Conservation (phyloP, 2,113 vertebrate species). For the Nannospalax galili region DNA sequence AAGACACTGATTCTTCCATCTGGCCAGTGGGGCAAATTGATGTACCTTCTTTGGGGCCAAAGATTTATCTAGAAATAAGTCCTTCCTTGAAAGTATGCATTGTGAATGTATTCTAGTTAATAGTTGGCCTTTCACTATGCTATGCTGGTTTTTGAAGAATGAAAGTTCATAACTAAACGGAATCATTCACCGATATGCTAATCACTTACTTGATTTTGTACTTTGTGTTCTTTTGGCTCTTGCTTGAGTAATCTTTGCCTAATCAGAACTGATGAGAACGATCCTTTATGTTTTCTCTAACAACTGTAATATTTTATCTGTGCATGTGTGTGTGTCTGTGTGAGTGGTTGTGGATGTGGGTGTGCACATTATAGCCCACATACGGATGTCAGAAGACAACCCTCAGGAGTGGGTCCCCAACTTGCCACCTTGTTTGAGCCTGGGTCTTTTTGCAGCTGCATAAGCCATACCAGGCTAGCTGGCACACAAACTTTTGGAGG, state of each 20-base stretch:
- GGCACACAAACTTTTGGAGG: too few species aligned
- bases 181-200: not conserved
- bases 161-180: not conserved
- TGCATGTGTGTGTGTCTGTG: too few species aligned
- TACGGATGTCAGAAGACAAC: too few species aligned
- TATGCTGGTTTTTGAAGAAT: not conserved
- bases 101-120: not conserved
- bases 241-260: not conserved
- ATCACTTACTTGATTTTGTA: not conserved
- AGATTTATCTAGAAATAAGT: not conserved
- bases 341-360: too few species aligned
- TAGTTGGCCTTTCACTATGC: not conserved
- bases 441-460: too few species aligned
- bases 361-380: too few species aligned
- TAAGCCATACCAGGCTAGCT: too few species aligned
- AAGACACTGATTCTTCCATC: not conserved
- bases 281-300: not conserved
- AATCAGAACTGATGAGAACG: not conserved
- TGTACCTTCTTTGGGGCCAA: not conserved
- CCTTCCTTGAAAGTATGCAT: not conserved
- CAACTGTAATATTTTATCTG: too few species aligned
- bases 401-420: too few species aligned
- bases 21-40: not conserved
- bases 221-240: not conserved
- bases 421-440: too few species aligned